These are phyloP conservation scores for Enteromius radiatus DNA, from an alignment of 2,797 vertebrate species.

Conservation along the genomic window DNA sequence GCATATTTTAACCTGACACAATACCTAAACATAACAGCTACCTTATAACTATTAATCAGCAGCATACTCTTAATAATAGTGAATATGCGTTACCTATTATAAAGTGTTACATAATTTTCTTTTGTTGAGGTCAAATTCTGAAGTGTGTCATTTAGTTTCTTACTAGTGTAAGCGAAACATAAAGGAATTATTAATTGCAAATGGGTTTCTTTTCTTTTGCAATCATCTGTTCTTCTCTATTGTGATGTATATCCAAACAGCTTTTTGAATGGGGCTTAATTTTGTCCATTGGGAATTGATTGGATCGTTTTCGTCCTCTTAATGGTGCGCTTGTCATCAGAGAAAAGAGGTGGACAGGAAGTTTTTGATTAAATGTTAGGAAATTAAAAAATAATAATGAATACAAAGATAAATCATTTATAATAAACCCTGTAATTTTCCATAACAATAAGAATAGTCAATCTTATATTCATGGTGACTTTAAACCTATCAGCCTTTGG, in stretches of 20 bases:
- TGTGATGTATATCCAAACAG: not conserved
- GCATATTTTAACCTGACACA: too few species aligned
- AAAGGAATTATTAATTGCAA: not conserved
- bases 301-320: not conserved
- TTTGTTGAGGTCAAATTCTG: not conserved
- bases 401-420: not conserved
- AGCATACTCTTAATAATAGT: too few species aligned
- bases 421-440: not conserved
- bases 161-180: not conserved
- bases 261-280: slow-evolving; percentile 1
- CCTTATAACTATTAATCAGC: too few species aligned
- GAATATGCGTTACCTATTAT: too few species aligned
- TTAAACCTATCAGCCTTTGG: not conserved
- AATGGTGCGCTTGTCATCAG: not conserved
- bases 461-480: not conserved
- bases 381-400: not conserved
- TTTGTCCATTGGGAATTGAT: not conserved
- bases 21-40: too few species aligned
- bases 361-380: not conserved
- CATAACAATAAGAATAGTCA: not conserved
- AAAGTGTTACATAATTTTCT: not conserved
- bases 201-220: not conserved
- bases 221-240: not conserved
- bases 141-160: not conserved
- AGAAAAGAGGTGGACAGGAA: not conserved